Evolutionary conservation across 2,113 vertebrate genomes (phyloP), one percentile per base, ranked within the genome.

Genomic region (Aldabrachelys gigantea): DNA sequence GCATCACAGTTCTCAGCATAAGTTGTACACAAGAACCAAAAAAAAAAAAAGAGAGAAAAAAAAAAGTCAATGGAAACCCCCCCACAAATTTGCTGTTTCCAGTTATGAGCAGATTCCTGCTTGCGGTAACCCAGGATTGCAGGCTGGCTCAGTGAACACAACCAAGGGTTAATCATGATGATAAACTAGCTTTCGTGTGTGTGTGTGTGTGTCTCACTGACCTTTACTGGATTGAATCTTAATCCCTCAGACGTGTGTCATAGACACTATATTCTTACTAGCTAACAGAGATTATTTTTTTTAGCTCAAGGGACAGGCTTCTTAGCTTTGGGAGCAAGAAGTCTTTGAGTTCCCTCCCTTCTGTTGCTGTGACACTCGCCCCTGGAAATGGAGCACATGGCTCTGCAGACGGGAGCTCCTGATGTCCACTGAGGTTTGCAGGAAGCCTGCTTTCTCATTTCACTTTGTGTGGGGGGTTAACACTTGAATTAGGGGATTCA

Each of bases 221-320:
- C 84, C 59, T 2, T 29, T 1, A 17, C 49, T 2, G 80, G 57
- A 24, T 1, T 0, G 49, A 0, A 1, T 1, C 25, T 17, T 62
- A 1, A 8, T 10, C n/a, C 52, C 41, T 44, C 22, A 0, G 50
- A 0, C 2, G 3, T 3, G n/a, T 31, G 47, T 21, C 44, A 1
- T 10, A 0, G 76, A 54, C 27, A 44, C 38, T 3, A 0, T 2
- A 0, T 12, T 1, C 56, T 57, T 21, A 8, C 0, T 2, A 52
- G 8, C 31, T 10, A 53, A 0, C 22, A 78, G 38, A 4, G 44
- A 1, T 29, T 8, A 57, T 22, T 50, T 50, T 69, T 31, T 38
- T 44, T 5, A 2, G 24, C 44, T 38, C 0, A 1, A 21, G 29
- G 0, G 5, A 29, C 78, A 11, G 5, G 21, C 31, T 76, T 38